These are phyloP conservation scores for Tetheella fluctuosa DNA, from an alignment of 2,888 invertebrate genomes.

Conservation along the genomic window DNA sequence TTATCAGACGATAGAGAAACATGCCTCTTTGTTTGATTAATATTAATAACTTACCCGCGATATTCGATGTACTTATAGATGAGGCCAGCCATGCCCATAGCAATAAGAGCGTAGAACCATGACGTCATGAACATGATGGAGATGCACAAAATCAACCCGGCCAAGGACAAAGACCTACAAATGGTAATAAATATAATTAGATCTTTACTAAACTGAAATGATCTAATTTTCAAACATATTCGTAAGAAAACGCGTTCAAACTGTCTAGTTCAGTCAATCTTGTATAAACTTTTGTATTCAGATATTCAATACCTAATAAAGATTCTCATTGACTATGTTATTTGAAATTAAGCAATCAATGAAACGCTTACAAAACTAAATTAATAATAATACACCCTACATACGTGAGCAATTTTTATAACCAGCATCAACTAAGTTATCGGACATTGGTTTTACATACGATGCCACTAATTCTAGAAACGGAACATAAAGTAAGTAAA, in stretches of 20 bases:
- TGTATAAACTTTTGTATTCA: too few relatives aligned
- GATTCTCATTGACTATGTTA: too few relatives aligned
- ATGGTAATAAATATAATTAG: slow-evolving; percentile 10
- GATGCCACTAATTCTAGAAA: neutral
- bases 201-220: neutral
- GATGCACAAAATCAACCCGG: slow-evolving; percentile 94
- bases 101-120: slow-evolving; percentile 97
- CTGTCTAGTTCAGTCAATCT: neutral
- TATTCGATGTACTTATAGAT: slow-evolving; percentile 99
- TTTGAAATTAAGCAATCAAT: too few relatives aligned
- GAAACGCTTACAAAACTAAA: too few relatives aligned
- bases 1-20: neutral
- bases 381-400: too few relatives aligned
- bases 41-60: slow-evolving; percentile 87
- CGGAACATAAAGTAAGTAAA: neutral
- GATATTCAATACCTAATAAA: too few relatives aligned
- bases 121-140: slow-evolving; percentile 99
- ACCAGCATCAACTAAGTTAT: neutral
- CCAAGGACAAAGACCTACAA: slow-evolving; percentile 90
- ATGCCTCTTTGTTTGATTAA: too few relatives aligned
- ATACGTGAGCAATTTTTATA: too few relatives aligned
- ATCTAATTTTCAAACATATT: too few relatives aligned
- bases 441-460: neutral
- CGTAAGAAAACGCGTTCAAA: too few relatives aligned
- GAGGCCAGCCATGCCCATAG: slow-evolving; percentile 96